phyloP scores from a whole-genome alignment of 2,888 invertebrate species.

The Yponomeuta evonymella region DNA sequence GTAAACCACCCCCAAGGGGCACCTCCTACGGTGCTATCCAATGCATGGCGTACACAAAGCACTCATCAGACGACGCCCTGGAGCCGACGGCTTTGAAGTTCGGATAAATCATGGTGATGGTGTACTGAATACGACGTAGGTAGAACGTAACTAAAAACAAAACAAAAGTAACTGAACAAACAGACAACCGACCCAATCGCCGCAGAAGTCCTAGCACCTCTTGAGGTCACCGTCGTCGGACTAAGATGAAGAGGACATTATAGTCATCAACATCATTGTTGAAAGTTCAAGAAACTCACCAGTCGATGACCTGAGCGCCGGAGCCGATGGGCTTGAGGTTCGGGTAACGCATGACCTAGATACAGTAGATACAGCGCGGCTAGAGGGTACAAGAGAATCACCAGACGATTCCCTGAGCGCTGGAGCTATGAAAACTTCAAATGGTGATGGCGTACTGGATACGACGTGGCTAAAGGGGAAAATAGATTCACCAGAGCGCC shows the following conservation, averaged over 20 bases:
- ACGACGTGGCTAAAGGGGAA: neutral
- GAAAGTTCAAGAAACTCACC: conserved; percentile 79
- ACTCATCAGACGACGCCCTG: conserved; percentile 79
- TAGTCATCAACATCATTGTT: too few species aligned
- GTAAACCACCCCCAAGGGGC: too few species aligned
- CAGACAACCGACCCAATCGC: neutral
- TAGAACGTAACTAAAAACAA: neutral
- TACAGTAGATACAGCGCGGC: conserved; percentile 36
- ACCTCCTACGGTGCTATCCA: too few species aligned
- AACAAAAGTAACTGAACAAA: too few species aligned
- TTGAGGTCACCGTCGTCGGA: too few species aligned
- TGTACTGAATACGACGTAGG: neutral
- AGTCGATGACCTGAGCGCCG: conserved; percentile 99
- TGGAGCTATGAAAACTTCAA: too few species aligned
- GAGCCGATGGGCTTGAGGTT: conserved; percentile 99
- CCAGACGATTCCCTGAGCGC: neutral
- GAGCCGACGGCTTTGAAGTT: conserved; percentile 78
- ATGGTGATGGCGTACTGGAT: neutral
- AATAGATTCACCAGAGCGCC: conserved; percentile 62
- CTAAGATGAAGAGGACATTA: too few species aligned
- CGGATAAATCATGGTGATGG: neutral
- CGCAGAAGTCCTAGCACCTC: neutral
- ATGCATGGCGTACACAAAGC: neutral
- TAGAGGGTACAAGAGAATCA: neutral
- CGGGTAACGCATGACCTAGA: conserved; percentile 92